These are phyloP conservation scores for Leguminivora glycinivorella DNA, from an alignment of 1,140 invertebrate species.

Conservation along the genomic window DNA sequence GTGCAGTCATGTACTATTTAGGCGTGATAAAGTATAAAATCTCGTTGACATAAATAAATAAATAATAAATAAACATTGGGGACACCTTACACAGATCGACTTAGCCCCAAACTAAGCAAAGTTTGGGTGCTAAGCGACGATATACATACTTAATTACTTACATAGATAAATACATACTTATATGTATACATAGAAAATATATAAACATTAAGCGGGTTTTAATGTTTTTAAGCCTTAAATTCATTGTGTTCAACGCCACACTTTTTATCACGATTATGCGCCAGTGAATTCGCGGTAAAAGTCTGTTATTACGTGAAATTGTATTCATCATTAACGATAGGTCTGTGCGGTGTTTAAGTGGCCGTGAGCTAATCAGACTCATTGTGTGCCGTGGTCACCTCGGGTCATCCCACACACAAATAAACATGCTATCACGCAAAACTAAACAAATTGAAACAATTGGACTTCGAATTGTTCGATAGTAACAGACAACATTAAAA, in stretches of 20 bases:
- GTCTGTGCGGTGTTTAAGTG: background rate
- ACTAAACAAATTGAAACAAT: background rate
- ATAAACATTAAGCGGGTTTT: no score
- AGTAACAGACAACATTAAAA: background rate
- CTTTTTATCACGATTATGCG: background rate
- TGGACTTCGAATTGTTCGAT: background rate
- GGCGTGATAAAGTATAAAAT: no score
- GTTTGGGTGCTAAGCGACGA: no score
- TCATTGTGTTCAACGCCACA: background rate
- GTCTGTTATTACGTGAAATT: constrained; percentile 19
- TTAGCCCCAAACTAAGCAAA: no score
- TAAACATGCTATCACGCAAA: background rate
- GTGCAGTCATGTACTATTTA: no score
- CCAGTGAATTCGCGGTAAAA: background rate
- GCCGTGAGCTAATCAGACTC: constrained; percentile 23
- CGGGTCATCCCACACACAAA: constrained; percentile 20
- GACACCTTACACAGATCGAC: no score
- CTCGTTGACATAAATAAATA: no score
- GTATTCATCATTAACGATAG: constrained; percentile 4
- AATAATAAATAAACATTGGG: no score
- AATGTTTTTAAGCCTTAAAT: background rate
- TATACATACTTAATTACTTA: no score
- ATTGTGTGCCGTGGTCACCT: constrained; percentile 25
- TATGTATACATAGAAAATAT: no score
- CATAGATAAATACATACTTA: no score